Evolutionary conservation across 2,888 invertebrate genomes (phyloP), one percentile per base, ranked within the genome.

Genomic region (Chalcosyrphus nemorum): DNA sequence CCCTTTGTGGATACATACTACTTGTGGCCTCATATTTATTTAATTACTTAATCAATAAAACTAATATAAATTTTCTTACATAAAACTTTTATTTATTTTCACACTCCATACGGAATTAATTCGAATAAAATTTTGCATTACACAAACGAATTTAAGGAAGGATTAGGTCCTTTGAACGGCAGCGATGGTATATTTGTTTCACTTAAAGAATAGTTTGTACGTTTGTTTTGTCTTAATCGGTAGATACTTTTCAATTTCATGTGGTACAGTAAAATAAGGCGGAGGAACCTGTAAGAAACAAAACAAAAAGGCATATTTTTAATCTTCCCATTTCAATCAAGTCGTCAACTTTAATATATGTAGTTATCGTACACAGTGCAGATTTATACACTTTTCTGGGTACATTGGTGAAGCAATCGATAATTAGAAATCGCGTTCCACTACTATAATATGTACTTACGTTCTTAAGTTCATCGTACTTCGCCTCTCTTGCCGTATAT

Each of bases 401-500:
- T n/a, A n/a, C n/a, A n/a, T n/a, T n/a, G n/a, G n/a, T n/a, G n/a
- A n/a, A n/a, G n/a, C n/a, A n/a, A n/a, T n/a, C n/a, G n/a, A n/a
- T n/a, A n/a, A n/a, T n/a, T n/a, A n/a, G n/a, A n/a, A n/a, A n/a
- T n/a, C n/a, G n/a, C n/a, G n/a, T n/a, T n/a, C n/a, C n/a, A n/a
- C n/a, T n/a, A n/a, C n/a, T n/a, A n/a, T n/a, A n/a, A n/a, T n/a
- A n/a, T n/a, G n/a, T 11, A 76, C 90, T 90, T 90, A 95, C 95
- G 89, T 93, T 93, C 87, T 90, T 89, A 4, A 97, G 91, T 86
- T 95, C 94, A 65, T 93, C 92, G 66, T 94, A 94, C 87, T 94
- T 94, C 29, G 95, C 94, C 92, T 97, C 97, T 87, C 95, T 94
- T 50, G 94, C 94, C 13, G 96, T 96, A 87, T 93, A 97, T 90